Percentiles rank a stretch among this genome's conserved stretches.
These are phyloP conservation scores for Mechanitis mazaeus DNA, from an alignment of 2,888 invertebrate genomes.

Conservation along the genomic window DNA sequence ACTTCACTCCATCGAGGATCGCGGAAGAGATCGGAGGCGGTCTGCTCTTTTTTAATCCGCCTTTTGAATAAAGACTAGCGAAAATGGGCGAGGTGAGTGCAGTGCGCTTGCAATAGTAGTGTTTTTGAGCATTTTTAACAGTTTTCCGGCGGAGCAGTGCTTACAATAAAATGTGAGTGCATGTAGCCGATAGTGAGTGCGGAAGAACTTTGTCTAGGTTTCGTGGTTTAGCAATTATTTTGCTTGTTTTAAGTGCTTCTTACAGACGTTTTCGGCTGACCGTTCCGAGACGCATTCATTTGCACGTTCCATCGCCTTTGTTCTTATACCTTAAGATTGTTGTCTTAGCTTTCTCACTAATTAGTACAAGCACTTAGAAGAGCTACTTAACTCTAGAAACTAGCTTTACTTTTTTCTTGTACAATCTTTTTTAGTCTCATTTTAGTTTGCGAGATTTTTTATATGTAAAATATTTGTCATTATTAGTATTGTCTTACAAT, in stretches of 20 bases:
- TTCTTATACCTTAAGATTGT: conserved; percentile 37
- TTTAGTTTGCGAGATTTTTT: conserved; percentile 7
- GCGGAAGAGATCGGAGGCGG: conserved; percentile 71
- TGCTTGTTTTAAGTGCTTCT: conserved; percentile 52
- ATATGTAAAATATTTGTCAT: conserved; percentile 23
- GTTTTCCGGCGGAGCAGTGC: conserved; percentile 49
- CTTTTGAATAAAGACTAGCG: conserved; percentile 71
- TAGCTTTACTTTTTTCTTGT: conserved; percentile 13
- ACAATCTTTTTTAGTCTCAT: conserved; percentile 16
- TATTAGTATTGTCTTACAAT: conserved; percentile 10
- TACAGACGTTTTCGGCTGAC: conserved; percentile 37
- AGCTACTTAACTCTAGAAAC: conserved; percentile 13
- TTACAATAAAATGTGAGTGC: conserved; percentile 67
- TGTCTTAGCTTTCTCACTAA: conserved; percentile 35
- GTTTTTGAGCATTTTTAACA: conserved; percentile 63
- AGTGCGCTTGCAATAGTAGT: conserved; percentile 65
- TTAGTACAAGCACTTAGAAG: conserved; percentile 24
- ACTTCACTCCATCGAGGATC: conserved; percentile 68
- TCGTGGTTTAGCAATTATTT: conserved; percentile 32
- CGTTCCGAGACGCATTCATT: conserved; percentile 39
- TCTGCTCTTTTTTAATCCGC: conserved; percentile 68
- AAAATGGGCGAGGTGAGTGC: conserved; percentile 77
- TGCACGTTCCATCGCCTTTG: conserved; percentile 54
- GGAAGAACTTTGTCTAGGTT: conserved; percentile 38
- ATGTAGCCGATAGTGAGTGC: conserved; percentile 61